These are phyloP conservation scores for Hestina assimilis DNA, from an alignment of 1,140 invertebrate genomes.

Conservation along the genomic window DNA sequence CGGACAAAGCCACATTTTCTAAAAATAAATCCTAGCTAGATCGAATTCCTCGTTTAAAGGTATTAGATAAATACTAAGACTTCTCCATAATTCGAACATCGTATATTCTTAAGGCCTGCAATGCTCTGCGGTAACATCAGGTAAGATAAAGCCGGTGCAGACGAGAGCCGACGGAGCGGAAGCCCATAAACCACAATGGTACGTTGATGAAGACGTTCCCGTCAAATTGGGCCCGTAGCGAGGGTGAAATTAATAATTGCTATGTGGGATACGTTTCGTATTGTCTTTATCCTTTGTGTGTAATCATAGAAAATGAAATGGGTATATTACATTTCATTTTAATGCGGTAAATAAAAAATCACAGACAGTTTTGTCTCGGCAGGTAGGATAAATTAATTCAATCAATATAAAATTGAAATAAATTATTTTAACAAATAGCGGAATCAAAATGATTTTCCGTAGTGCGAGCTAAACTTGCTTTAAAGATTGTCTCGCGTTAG, in stretches of 20 bases:
- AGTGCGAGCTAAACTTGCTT: too few species aligned
- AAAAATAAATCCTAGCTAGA: too few species aligned
- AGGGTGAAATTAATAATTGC: constrained; percentile 39
- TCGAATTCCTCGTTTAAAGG: background rate
- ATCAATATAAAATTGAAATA: too few species aligned
- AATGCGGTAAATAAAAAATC: too few species aligned
- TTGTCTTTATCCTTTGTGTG: background rate
- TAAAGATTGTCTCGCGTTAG: too few species aligned
- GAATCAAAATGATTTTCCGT: too few species aligned
- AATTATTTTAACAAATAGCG: too few species aligned
- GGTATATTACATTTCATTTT: too few species aligned
- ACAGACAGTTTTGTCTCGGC: too few species aligned
- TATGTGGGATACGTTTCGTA: background rate
- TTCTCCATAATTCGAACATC: constrained; percentile 25
- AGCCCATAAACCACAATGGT: constrained; percentile 50
- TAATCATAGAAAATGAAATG: background rate
- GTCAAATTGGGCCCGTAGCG: constrained; percentile 43
- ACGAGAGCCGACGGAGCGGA: constrained; percentile 42
- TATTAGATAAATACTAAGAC: background rate
- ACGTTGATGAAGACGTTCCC: constrained; percentile 59
- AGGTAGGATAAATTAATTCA: too few species aligned
- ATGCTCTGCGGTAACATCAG: constrained; percentile 25
- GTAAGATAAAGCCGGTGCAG: constrained; percentile 46
- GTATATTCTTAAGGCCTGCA: constrained; percentile 17
- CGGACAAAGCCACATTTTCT: too few species aligned